Evolutionary conservation across 2,113 vertebrate genomes (phyloP).

Genomic region (Chamaetylas fuelleborni): DNA sequence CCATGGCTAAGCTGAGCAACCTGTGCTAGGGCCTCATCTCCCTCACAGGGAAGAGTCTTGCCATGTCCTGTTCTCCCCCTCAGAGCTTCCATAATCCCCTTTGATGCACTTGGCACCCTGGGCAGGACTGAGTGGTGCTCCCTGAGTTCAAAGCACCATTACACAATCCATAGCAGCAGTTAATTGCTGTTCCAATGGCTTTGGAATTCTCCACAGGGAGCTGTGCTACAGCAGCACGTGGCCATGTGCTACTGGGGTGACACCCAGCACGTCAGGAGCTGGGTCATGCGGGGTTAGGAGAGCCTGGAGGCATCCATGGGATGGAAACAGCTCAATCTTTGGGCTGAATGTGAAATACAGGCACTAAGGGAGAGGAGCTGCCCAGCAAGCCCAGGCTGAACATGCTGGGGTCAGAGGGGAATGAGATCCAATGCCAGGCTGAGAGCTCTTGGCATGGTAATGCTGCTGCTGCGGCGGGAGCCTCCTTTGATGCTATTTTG

Average conservation of each 20-base stretch:
- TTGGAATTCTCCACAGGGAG: neutral
- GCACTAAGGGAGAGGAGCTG: neutral
- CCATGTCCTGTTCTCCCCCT: neutral
- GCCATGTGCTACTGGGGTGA: neutral
- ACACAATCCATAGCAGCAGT: neutral
- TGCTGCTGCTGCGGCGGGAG: neutral
- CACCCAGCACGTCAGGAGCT: fast-evolving
- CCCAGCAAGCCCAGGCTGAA: neutral
- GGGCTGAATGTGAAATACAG: neutral
- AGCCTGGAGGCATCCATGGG: neutral
- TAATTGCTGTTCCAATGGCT: neutral
- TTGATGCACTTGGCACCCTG: neutral
- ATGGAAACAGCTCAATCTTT: neutral
- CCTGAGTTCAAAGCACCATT: neutral
- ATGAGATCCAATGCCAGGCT: neutral
- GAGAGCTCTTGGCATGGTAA: neutral
- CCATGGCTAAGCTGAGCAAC: too few relatives aligned
- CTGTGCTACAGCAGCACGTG: fast-evolving
- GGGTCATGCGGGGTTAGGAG: neutral
- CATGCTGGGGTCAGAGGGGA: neutral
- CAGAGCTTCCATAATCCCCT: neutral
- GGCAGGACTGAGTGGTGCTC: neutral
- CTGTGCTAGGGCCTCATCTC: neutral
- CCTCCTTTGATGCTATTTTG: neutral
- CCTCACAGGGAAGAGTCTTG: neutral